These are phyloP conservation scores for Phoenicopterus ruber DNA, from an alignment of 2,113 vertebrate genomes.

Conservation along the genomic window DNA sequence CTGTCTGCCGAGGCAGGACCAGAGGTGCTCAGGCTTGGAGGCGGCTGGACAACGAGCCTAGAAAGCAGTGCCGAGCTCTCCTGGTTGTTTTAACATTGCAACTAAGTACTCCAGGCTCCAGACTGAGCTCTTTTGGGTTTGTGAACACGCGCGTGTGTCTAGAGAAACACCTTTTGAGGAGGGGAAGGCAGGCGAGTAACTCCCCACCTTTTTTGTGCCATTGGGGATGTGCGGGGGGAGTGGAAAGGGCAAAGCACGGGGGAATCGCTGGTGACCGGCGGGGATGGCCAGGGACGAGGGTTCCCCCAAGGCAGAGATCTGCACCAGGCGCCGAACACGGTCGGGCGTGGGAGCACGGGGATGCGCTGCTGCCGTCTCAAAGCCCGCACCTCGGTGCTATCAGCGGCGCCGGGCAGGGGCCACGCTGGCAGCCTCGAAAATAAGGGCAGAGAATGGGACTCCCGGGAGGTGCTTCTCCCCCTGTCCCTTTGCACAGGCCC, in stretches of 20 bases:
- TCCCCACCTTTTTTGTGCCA: rapidly evolving
- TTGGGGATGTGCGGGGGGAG: background rate
- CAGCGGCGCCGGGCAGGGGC: background rate
- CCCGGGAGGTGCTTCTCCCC: background rate
- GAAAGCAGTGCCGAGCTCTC: background rate
- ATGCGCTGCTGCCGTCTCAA: rapidly evolving
- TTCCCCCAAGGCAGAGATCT: background rate
- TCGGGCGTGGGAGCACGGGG: rapidly evolving
- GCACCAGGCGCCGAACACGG: background rate
- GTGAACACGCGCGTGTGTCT: background rate
- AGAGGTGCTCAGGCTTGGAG: background rate
- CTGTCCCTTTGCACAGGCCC: background rate
- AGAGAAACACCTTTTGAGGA: background rate
- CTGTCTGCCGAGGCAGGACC: background rate
- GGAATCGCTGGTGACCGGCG: background rate
- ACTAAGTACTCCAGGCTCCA: background rate
- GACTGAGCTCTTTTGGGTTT: background rate
- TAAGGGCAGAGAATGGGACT: background rate
- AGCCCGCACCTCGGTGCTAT: rapidly evolving
- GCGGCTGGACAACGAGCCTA: background rate
- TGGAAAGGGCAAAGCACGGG: background rate
- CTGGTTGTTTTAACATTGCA: background rate
- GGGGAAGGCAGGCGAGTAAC: background rate
- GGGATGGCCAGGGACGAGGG: background rate
- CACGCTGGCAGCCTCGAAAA: background rate